Base-by-base conservation (phyloP, 2,888 invertebrate species). In the Plebejus argus region DNA sequence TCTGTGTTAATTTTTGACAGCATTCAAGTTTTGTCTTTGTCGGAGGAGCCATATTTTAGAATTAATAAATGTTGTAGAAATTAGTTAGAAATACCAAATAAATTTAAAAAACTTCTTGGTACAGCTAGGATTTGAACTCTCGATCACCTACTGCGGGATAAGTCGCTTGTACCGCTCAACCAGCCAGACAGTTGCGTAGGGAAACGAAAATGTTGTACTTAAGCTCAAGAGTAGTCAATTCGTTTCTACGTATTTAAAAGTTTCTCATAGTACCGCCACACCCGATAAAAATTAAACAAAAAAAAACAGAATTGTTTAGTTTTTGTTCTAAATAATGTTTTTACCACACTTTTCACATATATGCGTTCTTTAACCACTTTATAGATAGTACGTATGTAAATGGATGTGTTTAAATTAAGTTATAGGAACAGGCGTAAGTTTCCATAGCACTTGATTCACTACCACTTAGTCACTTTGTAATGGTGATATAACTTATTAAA, bases 1-100 rank as follows among this genome's bases (percentile, higher is more conserved):
- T 12, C 3, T 76, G 20, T 45, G 61, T 15, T 35, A 58, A 15
- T 28, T 70, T 23, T 45, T 49, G 70, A 33, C 70, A 77, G 18
- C 76, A 77, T 71, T 71, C 71, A 49, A 77, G 35, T 70, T 70
- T 71, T n/a, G 8, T 56, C 28, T 75, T 75, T 28, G 23, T 20
- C 6, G 70, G 56, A 35, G 70, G 70, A 33, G 70, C 70, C 70
- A 70, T 70, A 18, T 20, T 70, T 53, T 53, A 1, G 18, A 53
- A 6, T 8, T 53, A 18, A 28, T 28, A 28, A 28, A 28, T 28
- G 28, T 28, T 28, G 28, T 28, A 28, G 28, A 28, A 28, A 28
- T 28, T 28, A 28, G 28, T 28, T 28, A 28, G 28, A 28, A 28
- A 28, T 28, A 28, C 28, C 15, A 56, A n/a, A 56, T 4, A 56